phyloP scores from a whole-genome alignment of 2,888 invertebrate species.

The Petrolisthes manimaculis region DNA sequence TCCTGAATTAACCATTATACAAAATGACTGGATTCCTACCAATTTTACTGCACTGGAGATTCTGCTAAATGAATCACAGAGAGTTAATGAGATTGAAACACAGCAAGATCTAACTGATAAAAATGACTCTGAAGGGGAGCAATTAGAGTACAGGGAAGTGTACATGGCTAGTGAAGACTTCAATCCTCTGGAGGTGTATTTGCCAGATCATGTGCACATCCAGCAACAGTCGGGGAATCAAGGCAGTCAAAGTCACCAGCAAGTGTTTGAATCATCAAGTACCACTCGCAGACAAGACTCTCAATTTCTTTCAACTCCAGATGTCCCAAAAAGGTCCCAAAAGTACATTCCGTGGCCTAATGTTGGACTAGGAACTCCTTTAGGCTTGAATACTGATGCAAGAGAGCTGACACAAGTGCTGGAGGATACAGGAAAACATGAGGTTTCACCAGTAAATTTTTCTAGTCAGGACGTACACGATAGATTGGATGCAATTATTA shows the following conservation, averaged over 20 bases:
- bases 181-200: slow-evolving; percentile 34
- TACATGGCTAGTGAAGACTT: background rate
- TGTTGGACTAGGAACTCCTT: background rate
- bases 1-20: background rate
- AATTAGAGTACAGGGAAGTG: background rate
- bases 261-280: background rate
- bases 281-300: no score
- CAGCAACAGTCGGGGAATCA: background rate
- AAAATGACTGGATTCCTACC: slow-evolving; percentile 8
- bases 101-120: background rate
- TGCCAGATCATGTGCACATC: slow-evolving; percentile 32
- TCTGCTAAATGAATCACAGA: background rate
- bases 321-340: background rate
- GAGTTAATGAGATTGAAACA: background rate
- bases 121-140: background rate
- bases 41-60: slow-evolving; percentile 4
- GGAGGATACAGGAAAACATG: no score
- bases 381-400: background rate
- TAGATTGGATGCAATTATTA: no score
- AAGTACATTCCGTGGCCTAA: slow-evolving; percentile 20
- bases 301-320: no score
- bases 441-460: no score
- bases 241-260: background rate
- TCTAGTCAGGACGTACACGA: no score
- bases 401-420: background rate